Evolutionary conservation across 2,888 invertebrate species (phyloP), one percentile per base, ranked within the genome.

Genomic region (Phortica magna): DNA sequence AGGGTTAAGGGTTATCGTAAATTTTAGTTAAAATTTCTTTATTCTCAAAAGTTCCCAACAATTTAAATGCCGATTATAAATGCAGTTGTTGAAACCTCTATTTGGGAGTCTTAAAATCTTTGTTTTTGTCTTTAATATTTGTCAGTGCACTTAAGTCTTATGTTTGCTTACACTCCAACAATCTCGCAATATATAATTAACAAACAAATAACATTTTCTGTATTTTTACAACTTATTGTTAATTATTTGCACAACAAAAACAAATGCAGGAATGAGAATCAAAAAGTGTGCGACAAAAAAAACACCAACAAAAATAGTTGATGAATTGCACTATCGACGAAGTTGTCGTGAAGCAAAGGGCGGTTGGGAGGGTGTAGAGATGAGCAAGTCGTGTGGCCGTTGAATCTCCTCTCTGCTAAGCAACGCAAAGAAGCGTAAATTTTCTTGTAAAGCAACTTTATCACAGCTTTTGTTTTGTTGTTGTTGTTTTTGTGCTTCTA

Each of bases 341-440:
- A 53, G 53, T 6, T 53, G 53, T 2, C 7, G 31, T 31, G 2
- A 7, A 53, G n/a, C 53, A 53, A n/a, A 31, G 31, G 31, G 31
- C 31, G 31, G 31, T 31, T 2, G 31, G 2, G 31, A 1, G 31
- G 31, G 31, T 31, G 31, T 31, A 0, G 31, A 31, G 31, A 31
- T 4, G 31, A 31, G 31, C 31, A 31, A 31, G 31, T 31, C 10
- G 53, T 53, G n/a, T 48, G 14, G 9, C 1, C 14, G 10, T 2
- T 48, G 14, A 48, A 12, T 48, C 48, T 12, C 2, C 48, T 48
- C 48, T 12, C 2, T 7, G 39, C 65, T 39, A 31, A 65, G 41
- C 39, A 9, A 39, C 7, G 41, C 39, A 31, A 65, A 65, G 14
- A 78, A 77, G 74, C 79, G 67, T 78, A 59, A 76, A 70, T 65